Percentiles rank a stretch among this genome's conserved stretches.
These are phyloP conservation scores for Mycalesis mineus DNA, from an alignment of 2,888 invertebrate genomes.

Conservation along the genomic window DNA sequence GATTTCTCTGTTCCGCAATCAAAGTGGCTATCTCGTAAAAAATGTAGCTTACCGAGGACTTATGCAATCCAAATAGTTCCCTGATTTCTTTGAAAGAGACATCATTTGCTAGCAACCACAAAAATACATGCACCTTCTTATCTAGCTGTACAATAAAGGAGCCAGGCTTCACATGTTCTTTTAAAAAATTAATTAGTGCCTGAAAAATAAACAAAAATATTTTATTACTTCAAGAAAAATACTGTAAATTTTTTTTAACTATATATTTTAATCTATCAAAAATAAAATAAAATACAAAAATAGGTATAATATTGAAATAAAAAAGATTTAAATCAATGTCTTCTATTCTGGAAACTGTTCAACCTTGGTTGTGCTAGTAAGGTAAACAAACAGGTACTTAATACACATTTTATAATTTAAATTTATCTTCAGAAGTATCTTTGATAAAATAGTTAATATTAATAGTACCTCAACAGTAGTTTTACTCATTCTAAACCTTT, in stretches of 20 bases:
- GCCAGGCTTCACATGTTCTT: conserved; percentile 42
- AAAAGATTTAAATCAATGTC: too few relatives aligned
- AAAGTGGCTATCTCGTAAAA: conserved; percentile 59
- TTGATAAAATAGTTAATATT: too few relatives aligned
- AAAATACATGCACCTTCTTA: conserved; percentile 66
- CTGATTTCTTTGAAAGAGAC: conserved; percentile 60
- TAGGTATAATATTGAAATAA: too few relatives aligned
- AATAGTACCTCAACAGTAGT: conserved; percentile 57
- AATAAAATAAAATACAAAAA: too few relatives aligned
- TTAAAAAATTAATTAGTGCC: conserved; percentile 52
- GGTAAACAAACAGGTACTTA: too few relatives aligned
- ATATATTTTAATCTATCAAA: too few relatives aligned
- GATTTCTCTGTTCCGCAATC: conserved; percentile 51
- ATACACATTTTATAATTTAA: too few relatives aligned
- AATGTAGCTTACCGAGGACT: conserved; percentile 61
- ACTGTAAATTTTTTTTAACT: too few relatives aligned
- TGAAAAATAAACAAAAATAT: conserved; percentile 40
- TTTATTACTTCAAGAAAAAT: background rate
- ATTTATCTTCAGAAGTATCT: too few relatives aligned
- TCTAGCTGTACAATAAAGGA: conserved; percentile 49
- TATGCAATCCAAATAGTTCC: conserved; percentile 58
- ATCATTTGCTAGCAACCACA: conserved; percentile 58
- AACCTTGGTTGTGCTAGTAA: too few relatives aligned
- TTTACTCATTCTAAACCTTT: conserved; percentile 55
- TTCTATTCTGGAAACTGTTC: too few relatives aligned